Evolutionary conservation across 2,888 invertebrate species (phyloP).

Genomic region (Lycaena phlaeas): DNA sequence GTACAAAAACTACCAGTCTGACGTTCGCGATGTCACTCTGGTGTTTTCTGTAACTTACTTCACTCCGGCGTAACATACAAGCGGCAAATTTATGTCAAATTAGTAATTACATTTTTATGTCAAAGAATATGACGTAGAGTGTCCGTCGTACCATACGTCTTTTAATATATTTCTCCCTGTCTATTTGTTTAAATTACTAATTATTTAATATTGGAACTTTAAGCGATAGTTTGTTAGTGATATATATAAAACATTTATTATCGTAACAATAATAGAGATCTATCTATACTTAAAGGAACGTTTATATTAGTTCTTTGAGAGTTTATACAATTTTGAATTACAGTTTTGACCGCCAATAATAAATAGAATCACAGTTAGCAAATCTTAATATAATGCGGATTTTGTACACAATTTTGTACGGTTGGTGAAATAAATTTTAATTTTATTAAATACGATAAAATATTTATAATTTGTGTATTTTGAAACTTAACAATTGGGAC

Average conservation of each 20-base stretch:
- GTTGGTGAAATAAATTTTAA: not conserved
- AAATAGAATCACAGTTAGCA: slow-evolving; percentile 69
- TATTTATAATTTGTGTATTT: slow-evolving; percentile 51
- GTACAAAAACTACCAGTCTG: no score
- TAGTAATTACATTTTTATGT: no score
- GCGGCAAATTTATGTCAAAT: no score
- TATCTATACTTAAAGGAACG: slow-evolving; percentile 70
- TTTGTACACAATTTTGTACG: slow-evolving; percentile 1
- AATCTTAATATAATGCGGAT: slow-evolving; percentile 39
- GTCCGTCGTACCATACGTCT: slow-evolving; percentile 1
- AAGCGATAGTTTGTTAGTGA: slow-evolving; percentile 6
- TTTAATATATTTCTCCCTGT: slow-evolving; percentile 21
- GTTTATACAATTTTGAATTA: slow-evolving; percentile 12
- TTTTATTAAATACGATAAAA: slow-evolving; percentile 24
- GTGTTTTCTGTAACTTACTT: no score
- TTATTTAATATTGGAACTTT: slow-evolving; percentile 1
- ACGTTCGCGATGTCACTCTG: no score
- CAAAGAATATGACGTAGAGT: not conserved
- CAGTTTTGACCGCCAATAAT: slow-evolving; percentile 41
- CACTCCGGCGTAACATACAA: no score
- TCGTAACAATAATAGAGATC: slow-evolving; percentile 65
- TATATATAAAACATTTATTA: slow-evolving; percentile 27
- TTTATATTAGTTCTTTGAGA: slow-evolving; percentile 60
- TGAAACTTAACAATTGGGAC: slow-evolving; percentile 60
- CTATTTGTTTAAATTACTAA: slow-evolving; percentile 4